Evolutionary conservation across 2,113 vertebrate species (phyloP), one percentile per base, ranked within the genome.

Genomic region (Fregetta grallaria): DNA sequence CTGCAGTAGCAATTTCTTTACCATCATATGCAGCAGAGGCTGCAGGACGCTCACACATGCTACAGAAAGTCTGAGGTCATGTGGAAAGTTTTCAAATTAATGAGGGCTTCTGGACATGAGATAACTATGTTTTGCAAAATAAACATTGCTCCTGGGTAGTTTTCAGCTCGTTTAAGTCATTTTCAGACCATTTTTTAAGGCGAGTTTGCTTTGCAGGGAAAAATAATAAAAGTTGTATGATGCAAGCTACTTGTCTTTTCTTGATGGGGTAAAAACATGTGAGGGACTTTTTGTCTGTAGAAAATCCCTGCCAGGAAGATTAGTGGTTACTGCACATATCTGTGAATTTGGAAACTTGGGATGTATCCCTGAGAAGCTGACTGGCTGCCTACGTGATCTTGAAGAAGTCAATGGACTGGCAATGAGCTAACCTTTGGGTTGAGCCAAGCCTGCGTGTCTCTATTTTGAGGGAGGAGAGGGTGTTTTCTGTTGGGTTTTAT

Each of bases 11-110:
- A 15, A 72, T 78, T 89, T 82, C 70, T 92, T 90, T 44, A 30
- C 72, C 44, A 34, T 19, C 13, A 0, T 22, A 53, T 6, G 15
- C 50, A 91, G 88, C 42, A 58, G 58, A 77, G 62, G 73, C 93
- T 96, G 70, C 53, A 79, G 72, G 61, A 85, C 0, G 0, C 49
- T 94, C 44, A 66, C 58, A 70, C 20, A 34, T 8, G 67, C 65
- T 81, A 3, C 80, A 94, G 92, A 92, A 95, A 90, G 66, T 87
- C 95, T 91, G 95, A 94, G 71, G 71, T 96, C 76, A 91, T 93
- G 58, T 0, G 73, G 93, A 96, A 96, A 91, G 77, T 95, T 96
- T 85, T 66, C 58, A 58, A 83, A 53, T 47, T 82, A 91, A 90
- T 56, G 70, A 93, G n/a, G 30, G 44, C 59, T 96, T 45, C 66